Evolutionary conservation across 1,140 invertebrate species (phyloP), one percentile per base, ranked within the genome.

Genomic region (Amyelois transitella): DNA sequence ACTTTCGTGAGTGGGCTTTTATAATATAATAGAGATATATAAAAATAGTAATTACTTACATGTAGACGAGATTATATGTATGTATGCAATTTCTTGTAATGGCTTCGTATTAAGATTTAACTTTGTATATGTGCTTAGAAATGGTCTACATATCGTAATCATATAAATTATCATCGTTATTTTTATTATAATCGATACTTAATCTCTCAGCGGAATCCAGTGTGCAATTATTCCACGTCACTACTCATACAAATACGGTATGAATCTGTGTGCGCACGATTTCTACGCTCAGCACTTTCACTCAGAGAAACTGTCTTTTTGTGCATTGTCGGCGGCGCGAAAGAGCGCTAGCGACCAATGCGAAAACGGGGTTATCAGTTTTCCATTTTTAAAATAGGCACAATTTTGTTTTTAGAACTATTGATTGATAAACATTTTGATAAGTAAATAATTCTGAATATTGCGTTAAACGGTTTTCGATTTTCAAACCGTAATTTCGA

Each of bases 241-340:
- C 32, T 38, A 53, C 54, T 55, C 49, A 61, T 38, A 56, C 56
- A 57, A 38, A 18, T 28, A 28, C 20, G 14, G 10, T 12, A 6
- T 18, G n/a, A 45, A 47, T 24, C 38, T 32, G 64, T 61, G 62
- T 64, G 68, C 60, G 75, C 63, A 72, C 74, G 78, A 83, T 85
- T 82, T 83, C 79, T 83, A 85, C 70, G 69, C 62, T 70, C 49
- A 58, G 66, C 62, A 85, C 81, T 85, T 85, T 85, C 81, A 78
- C 81, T 77, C 67, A 72, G 81, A 76, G 81, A 85, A 85, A 85
- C 81, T 69, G 66, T 72, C 73, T 81, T 80, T 79, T 85, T 78
- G 77, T 71, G 62, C 72, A 79, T 81, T 81, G 80, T 77, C 67
- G 62, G 72, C 62, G 25, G 20, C 52, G 72, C 62, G 25, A 18